Evolutionary conservation across 2,888 invertebrate species (phyloP), one percentile per base, ranked within the genome.

Genomic region (Cheilosia vulpina): DNA sequence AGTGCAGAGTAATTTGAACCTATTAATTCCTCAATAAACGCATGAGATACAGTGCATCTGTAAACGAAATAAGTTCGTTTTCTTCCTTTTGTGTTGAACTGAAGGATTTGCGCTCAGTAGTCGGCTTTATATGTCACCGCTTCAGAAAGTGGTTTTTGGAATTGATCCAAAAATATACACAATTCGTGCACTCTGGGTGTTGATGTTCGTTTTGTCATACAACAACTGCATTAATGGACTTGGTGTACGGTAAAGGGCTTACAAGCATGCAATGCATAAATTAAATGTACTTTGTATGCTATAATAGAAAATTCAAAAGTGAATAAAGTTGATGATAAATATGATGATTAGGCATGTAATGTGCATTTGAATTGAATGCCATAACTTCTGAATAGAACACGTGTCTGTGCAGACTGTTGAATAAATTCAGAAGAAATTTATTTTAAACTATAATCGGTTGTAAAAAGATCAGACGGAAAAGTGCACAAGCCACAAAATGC

Each of bases 71-170:
- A 57, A 71, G 71, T 76, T 65, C n/a, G 47, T 45, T 69, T 53
- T 76, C 13, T 38, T 13, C 13, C 13, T 47, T 47, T 82, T 71
- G 45, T 52, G 13, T 65, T 65, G 19, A 69, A 17, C 17, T 38
- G 58, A 55, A 68, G 58, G 68, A 68, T 68, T 43, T 62, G 38
- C 47, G n/a, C n/a, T 62, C 17, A 17, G 62, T 62, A 47, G 53
- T 60, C 45, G 21, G 34, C 27, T 41, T 47, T 76, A 66, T 68
- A 43, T 82, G 13, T 13, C 73, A 55, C 45, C 15, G 31, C 21
- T 15, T 45, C 34, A 62, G 57, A 81, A 85, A 81, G 85, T 85
- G 85, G 81, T 85, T 85, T 85, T 85, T 85, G 85, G 85, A 81
- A 27, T 45, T 19, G 21, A 62, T 85, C 85, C 85, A 85, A 81